These are phyloP conservation scores for Lasiommata megera DNA, from an alignment of 2,888 invertebrate species.

Conservation along the genomic window DNA sequence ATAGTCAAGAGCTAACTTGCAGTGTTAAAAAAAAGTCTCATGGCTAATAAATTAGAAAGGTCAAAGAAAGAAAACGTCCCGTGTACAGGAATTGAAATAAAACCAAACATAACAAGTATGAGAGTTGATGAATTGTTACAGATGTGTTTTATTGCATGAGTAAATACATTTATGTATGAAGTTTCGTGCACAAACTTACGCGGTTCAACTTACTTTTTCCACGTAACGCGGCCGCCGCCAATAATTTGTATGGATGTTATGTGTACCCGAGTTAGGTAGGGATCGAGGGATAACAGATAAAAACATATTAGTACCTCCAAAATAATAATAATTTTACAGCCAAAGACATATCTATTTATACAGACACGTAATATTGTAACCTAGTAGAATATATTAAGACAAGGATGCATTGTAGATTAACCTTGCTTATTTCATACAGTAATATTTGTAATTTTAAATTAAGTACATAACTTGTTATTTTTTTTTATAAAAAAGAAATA, in stretches of 20 bases:
- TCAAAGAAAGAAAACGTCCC: background rate
- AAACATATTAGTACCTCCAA: conserved; percentile 74
- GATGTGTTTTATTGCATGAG: conserved; percentile 15
- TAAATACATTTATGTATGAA: conserved; percentile 16
- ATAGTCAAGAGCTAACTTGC: no score
- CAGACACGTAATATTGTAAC: background rate
- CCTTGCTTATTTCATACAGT: no score
- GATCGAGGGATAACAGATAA: conserved; percentile 71
- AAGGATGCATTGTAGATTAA: no score
- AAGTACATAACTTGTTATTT: no score
- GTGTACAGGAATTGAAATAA: background rate
- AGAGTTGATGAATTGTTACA: background rate
- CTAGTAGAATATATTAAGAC: no score
- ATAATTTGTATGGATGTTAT: conserved; percentile 62
- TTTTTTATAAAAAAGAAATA: no score
- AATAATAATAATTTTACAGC: conserved; percentile 15
- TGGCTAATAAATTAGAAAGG: no score
- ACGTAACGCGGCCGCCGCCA: conserved; percentile 57
- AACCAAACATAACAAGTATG: background rate
- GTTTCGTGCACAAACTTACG: conserved; percentile 55
- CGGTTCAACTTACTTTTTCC: conserved; percentile 67
- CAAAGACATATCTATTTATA: conserved; percentile 1
- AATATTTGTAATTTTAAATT: no score
- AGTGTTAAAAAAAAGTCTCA: no score
- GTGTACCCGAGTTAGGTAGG: conserved; percentile 72